Base-by-base conservation (phyloP, 2,797 vertebrate genomes). In the Trachurus trachurus region DNA sequence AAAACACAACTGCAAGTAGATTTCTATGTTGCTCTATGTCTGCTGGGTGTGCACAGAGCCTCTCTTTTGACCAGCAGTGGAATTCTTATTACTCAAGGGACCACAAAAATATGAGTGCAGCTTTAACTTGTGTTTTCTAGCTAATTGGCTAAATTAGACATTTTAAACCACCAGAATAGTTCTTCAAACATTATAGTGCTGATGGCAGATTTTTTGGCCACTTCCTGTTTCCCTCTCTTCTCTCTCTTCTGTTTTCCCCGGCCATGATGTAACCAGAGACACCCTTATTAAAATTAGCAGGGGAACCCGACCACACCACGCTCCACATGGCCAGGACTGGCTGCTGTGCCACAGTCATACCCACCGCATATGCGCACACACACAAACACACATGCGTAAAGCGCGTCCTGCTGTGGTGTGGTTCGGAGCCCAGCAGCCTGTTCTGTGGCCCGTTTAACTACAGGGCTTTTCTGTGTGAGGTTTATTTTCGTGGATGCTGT, bases 401-500 rank as follows among this genome's bases (percentile, higher is more conserved):
- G 29, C 29, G 57, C 0, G 76, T 80, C 72, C 71, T 76, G 70
- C 84, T 90, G 88, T 73, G 86, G 87, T 83, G 66, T 80, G 87
- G 82, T 81, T 82, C 40, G 26, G 83, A 76, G 87, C 81, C 78
- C 84, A 68, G 84, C 78, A 87, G 86, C 75, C 90, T 84, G 82
- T 81, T 80, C 78, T 90, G 89, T 44, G 90, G 88, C 79, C 61
- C 64, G 37, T 76, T 54, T 88, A 92, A 92, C 83, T 93, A 92
- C 85, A 94, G 91, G 88, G 85, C 79, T 89, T 92, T 89, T 91
- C 84, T 89, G 75, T 88, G 84, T 89, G 78, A 80, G 85, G 81
- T 88, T 90, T 93, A 92, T 92, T 94, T 91, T 86, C 15, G 90
- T 87, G 88, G 86, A 93, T 81, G 88, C 82, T 80, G 71, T 4